A percentile compares a stretch with the other conserved stretches of the same genome.
phyloP scores from a whole-genome alignment of 2,888 invertebrate genomes.

The Cyclophora punctaria region DNA sequence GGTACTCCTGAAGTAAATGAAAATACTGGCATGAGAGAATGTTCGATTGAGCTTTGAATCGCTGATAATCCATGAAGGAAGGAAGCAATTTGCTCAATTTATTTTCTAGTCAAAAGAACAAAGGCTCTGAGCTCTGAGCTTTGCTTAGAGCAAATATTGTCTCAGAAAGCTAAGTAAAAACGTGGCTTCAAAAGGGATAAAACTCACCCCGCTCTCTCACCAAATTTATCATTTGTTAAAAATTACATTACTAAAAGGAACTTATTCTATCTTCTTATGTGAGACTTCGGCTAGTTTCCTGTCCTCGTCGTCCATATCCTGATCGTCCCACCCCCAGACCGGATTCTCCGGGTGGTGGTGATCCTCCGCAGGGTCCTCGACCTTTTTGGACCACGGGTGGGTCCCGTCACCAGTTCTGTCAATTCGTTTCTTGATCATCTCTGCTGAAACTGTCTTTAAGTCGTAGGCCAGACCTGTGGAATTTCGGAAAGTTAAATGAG shows the following conservation, averaged over 20 bases:
- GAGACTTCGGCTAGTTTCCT: slow-evolving; percentile 66
- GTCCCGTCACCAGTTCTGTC: slow-evolving; percentile 84
- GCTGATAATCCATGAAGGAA: too few species aligned
- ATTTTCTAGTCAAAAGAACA: too few species aligned
- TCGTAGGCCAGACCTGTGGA: slow-evolving; percentile 87
- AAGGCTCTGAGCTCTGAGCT: too few species aligned
- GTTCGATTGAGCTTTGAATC: too few species aligned
- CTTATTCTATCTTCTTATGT: slow-evolving; percentile 45
- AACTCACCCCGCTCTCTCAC: neutral
- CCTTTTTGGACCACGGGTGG: slow-evolving; percentile 49
- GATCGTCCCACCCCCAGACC: slow-evolving; percentile 89
- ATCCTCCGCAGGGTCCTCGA: slow-evolving; percentile 43
- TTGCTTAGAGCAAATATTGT: too few species aligned
- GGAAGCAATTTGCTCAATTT: too few species aligned
- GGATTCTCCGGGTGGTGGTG: slow-evolving; percentile 72
- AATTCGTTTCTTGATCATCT: slow-evolving; percentile 81
- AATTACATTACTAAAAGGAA: neutral
- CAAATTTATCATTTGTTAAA: neutral
- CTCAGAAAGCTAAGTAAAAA: too few species aligned
- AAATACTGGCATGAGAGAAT: too few species aligned
- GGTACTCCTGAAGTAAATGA: too few species aligned
- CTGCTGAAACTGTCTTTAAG: slow-evolving; percentile 83
- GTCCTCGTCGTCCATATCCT: slow-evolving; percentile 83
- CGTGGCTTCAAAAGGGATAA: too few species aligned
- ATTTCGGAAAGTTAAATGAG: neutral